Evolutionary conservation across 2,113 vertebrate species (phyloP), one percentile per base, ranked within the genome.

Genomic region (Sterrhoptilus dennistouni): DNA sequence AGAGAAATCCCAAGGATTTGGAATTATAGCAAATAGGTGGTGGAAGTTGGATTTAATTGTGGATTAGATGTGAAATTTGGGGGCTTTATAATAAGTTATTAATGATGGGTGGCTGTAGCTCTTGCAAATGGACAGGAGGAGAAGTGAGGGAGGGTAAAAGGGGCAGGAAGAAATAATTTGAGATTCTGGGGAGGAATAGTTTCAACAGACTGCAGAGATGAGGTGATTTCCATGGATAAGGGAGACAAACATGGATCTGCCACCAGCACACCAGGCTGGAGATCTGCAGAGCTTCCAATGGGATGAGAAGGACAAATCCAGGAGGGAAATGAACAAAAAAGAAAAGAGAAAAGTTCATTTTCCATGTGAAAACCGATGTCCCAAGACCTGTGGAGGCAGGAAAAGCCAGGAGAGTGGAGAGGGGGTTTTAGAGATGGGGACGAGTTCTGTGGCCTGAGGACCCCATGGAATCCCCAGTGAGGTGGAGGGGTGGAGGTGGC

Each of bases 401-500:
- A 29, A 12, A 25, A 25, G 8, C 28, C 54, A 21, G 25, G 29
- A 17, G 40, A 5, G 6, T 5, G 19, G 31, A 52, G 69, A 11
- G 0, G 3, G 5, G 6, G 1, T 82, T 78, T 53, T 23, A 2
- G 75, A 13, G 54, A 23, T 9, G 15, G 29, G 17, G 20, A 28
- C 1, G 5, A 22, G 3, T 3, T 42, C 2, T 0, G 2, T 40
- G 56, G 27, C 12, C 35, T 42, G 61, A 7, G 11, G 11, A 40
- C 11, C 12, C 6, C 25, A 2, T 3, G 20, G 64, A 12, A 35
- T 1, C 44, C 12, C 9, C 11, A 19, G 10, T 0, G 9, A 15
- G 28, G 53, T 5, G 1, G 8, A 0, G 52, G 11, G 57, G 19
- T 54, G 44, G 47, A 70, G 45, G 15, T 57, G 65, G 25, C 25